Percentiles rank a stretch among this genome's conserved stretches.
phyloP scores from a whole-genome alignment of 35 echinoderm and acorn worm species.

The Heliocidaris tuberculata region DNA sequence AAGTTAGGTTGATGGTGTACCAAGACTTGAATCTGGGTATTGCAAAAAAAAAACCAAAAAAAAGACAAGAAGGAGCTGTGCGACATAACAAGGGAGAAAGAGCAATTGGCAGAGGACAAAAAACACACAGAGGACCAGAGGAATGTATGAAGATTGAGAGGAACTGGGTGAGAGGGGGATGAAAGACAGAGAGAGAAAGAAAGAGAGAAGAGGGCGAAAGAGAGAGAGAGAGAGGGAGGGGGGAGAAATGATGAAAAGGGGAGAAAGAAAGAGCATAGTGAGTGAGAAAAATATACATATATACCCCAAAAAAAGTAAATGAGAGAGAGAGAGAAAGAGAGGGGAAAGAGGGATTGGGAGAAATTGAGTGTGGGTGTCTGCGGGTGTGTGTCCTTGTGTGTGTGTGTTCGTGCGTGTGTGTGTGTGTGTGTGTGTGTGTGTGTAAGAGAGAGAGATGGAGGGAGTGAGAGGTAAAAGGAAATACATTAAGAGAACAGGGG shows the following conservation, averaged over 20 bases:
- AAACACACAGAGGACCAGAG: too few species aligned
- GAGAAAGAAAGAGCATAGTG: background rate
- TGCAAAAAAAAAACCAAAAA: too few species aligned
- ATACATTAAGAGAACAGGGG: background rate
- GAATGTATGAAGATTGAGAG: background rate
- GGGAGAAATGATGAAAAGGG: background rate
- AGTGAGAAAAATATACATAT: background rate
- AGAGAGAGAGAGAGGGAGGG: background rate
- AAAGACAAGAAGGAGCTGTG: too few species aligned
- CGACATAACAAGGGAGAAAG: too few species aligned
- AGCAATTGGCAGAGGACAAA: too few species aligned
- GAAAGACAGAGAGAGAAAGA: too few species aligned
- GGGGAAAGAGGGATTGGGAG: background rate
- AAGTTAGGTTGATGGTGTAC: too few species aligned
- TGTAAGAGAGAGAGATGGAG: background rate
- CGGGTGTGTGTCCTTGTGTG: background rate
- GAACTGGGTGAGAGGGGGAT: background rate
- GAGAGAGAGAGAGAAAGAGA: background rate
- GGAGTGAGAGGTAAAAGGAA: background rate
- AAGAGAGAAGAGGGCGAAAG: background rate
- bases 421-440: background rate
- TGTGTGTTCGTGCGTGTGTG: background rate
- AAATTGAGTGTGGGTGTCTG: background rate
- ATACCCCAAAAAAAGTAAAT: background rate
- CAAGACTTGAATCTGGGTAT: too few species aligned